phyloP scores from a whole-genome alignment of 2,113 vertebrate genomes.

The Scytalopus superciliaris region DNA sequence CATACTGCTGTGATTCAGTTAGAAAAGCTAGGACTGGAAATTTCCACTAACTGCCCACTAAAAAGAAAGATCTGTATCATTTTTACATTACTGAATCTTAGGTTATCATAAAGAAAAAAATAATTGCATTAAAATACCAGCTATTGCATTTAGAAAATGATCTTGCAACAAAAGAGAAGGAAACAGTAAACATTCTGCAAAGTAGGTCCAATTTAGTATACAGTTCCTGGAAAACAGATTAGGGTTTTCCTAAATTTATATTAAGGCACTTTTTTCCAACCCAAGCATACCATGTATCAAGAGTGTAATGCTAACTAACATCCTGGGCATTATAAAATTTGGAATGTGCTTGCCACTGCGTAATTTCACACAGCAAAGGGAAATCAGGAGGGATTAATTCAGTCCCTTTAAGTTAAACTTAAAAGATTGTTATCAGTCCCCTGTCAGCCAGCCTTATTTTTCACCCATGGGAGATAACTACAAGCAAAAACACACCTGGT shows the following conservation, averaged over 20 bases:
- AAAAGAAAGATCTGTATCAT: not conserved
- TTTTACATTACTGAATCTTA: not conserved
- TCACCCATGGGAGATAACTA: not conserved
- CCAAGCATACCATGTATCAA: not conserved
- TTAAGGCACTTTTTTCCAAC: not conserved
- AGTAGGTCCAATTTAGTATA: not conserved
- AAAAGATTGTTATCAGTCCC: not conserved
- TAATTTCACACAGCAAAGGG: not conserved
- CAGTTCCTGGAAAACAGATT: constrained; percentile 30
- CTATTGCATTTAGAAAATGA: not conserved
- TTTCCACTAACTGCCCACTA: not conserved
- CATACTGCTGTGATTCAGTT: not conserved
- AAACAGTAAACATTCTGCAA: constrained; percentile 1
- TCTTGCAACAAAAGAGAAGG: not conserved
- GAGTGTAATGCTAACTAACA: not conserved
- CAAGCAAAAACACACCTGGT: not conserved
- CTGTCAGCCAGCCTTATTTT: not conserved
- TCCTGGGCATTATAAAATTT: constrained; percentile 26
- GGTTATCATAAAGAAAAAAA: constrained; percentile 31
- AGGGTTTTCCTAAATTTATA: not conserved
- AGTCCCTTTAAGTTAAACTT: not conserved
- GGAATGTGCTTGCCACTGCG: not conserved
- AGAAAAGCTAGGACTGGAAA: constrained; percentile 1
- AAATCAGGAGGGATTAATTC: constrained; percentile 10
- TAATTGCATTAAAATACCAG: not conserved